These are phyloP conservation scores for Marisa cornuarietis DNA, from an alignment of 1,140 invertebrate genomes.

Conservation along the genomic window DNA sequence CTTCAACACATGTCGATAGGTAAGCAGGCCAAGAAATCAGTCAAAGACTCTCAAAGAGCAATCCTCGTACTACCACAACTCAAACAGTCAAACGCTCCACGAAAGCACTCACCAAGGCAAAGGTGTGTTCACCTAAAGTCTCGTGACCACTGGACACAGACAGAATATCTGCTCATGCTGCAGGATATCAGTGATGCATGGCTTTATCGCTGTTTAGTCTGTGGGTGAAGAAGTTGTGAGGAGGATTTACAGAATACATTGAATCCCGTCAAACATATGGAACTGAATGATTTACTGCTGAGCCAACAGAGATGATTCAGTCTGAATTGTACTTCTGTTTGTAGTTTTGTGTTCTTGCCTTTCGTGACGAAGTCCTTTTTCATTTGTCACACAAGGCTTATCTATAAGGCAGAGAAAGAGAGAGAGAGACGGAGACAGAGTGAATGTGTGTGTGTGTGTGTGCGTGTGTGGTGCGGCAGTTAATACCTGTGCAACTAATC, in stretches of 20 bases:
- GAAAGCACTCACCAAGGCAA: too few relatives aligned
- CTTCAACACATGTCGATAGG: too few relatives aligned
- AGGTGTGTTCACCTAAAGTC: too few relatives aligned
- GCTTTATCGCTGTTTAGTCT: neutral
- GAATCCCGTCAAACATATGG: neutral
- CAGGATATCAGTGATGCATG: too few relatives aligned
- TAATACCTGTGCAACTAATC: too few relatives aligned
- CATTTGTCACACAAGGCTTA: neutral
- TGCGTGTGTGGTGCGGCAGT: neutral
- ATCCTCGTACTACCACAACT: too few relatives aligned
- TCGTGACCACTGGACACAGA: too few relatives aligned
- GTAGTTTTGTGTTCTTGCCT: neutral
- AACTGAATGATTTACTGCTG: neutral
- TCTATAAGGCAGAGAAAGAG: neutral
- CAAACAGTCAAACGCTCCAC: too few relatives aligned
- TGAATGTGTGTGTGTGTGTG: neutral
- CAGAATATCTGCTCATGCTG: too few relatives aligned
- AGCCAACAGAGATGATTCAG: neutral
- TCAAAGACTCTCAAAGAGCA: too few relatives aligned
- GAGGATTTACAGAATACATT: neutral
- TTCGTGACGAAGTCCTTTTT: neutral
- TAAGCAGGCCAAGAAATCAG: too few relatives aligned
- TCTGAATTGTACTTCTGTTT: neutral
- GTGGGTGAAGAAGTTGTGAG: neutral
- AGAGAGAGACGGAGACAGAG: slow-evolving; percentile 10